phyloP scores from a whole-genome alignment of 2,797 vertebrate genomes.

The Lateolabrax maculatus region DNA sequence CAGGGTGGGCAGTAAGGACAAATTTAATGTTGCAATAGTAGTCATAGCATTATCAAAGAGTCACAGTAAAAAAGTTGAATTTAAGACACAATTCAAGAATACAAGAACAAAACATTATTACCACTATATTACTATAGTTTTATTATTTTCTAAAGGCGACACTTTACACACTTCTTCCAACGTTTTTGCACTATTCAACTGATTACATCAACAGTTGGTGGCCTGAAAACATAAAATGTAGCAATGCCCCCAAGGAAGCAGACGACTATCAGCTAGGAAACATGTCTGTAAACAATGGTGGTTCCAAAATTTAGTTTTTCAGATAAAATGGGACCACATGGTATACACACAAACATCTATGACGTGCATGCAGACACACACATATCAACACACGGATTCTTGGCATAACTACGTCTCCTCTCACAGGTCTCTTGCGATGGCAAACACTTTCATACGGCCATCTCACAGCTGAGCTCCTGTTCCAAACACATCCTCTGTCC shows the following conservation, averaged over 20 bases:
- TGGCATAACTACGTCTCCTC: constrained; percentile 60
- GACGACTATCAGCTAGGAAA: not conserved
- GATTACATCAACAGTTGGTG: not conserved
- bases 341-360: not conserved
- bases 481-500: constrained; percentile 71
- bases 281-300: not conserved
- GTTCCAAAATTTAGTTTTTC: not conserved
- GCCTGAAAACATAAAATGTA: not conserved
- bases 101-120: not conserved
- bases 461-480: constrained; percentile 65
- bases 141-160: not conserved
- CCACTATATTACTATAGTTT: not conserved
- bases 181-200: not conserved
- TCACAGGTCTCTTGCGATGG: constrained; percentile 48
- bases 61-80: not conserved
- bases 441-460: constrained; percentile 36
- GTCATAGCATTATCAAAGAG: not conserved
- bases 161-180: not conserved
- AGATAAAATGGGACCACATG: not conserved
- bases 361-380: not conserved
- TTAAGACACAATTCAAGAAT: too few relatives aligned
- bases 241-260: not conserved
- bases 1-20: too few relatives aligned
- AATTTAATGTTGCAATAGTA: too few relatives aligned
- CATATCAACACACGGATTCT: constrained; percentile 47